Conservation (phyloP, 1,140 invertebrate genomes). For the Solenopsis fugax region DNA sequence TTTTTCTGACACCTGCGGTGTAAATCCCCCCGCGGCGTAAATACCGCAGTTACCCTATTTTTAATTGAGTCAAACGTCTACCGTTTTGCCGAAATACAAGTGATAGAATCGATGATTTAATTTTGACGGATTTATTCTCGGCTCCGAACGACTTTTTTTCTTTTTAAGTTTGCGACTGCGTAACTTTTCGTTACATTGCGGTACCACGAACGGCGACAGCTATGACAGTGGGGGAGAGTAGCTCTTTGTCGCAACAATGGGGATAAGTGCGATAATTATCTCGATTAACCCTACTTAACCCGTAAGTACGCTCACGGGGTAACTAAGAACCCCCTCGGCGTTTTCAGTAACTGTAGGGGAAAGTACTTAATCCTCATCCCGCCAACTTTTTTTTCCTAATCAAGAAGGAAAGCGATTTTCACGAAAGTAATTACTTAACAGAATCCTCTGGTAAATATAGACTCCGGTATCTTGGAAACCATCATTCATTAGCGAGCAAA, state of each 20-base stretch:
- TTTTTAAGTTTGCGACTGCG: neutral
- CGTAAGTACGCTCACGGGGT: constrained; percentile 44
- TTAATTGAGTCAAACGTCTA: neutral
- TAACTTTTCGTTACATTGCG: constrained; percentile 16
- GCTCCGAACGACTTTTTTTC: neutral
- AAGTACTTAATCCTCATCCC: constrained; percentile 58
- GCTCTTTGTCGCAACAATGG: constrained; percentile 49
- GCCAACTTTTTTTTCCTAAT: constrained; percentile 55
- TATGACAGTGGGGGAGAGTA: constrained; percentile 20
- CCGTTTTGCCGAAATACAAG: neutral
- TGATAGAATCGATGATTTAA: neutral
- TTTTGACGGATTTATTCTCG: neutral
- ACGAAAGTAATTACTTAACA: constrained; percentile 59
- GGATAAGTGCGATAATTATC: constrained; percentile 53
- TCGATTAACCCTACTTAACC: constrained; percentile 54
- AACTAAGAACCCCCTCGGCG: constrained; percentile 41
- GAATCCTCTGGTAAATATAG: constrained; percentile 44
- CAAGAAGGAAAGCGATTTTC: constrained; percentile 51
- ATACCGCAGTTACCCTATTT: no score
- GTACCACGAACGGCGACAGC: constrained; percentile 3
- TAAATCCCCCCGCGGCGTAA: no score
- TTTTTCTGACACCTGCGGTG: no score
- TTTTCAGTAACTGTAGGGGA: constrained; percentile 45
- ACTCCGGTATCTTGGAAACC: constrained; percentile 3
- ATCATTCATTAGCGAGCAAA: neutral